Conservation (phyloP, 2,888 invertebrate genomes). For the Eristalis intricaria region DNA sequence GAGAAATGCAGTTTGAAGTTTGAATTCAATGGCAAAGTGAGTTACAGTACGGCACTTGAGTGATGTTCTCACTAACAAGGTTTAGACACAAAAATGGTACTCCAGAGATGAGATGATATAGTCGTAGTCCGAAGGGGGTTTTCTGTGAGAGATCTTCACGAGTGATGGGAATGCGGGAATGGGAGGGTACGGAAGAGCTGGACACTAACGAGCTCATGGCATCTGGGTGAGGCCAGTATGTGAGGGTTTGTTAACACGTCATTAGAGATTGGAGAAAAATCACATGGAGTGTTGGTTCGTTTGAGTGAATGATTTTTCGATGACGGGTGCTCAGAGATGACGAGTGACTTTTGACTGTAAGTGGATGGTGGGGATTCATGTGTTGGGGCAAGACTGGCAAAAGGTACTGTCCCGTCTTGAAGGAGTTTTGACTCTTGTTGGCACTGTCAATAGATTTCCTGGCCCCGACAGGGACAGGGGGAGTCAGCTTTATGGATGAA, state of each 20-base stretch:
- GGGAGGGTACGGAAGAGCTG: neutral
- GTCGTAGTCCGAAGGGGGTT: neutral
- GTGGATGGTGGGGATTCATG: no score
- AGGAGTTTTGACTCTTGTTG: no score
- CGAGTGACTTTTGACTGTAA: no score
- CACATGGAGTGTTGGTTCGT: neutral
- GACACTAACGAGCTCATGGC: neutral
- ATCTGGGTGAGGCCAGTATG: neutral
- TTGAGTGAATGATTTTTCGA: neutral
- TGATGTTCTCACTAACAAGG: slow-evolving; percentile 68
- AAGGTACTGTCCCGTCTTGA: no score
- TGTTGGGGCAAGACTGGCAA: no score
- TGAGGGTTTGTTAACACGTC: neutral
- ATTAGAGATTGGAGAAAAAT: neutral
- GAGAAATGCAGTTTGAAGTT: slow-evolving; percentile 69
- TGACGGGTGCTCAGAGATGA: neutral
- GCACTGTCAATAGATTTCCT: no score
- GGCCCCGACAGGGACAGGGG: no score
- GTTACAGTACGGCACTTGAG: slow-evolving; percentile 63
- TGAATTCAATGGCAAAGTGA: slow-evolving; percentile 64
- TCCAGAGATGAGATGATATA: slow-evolving; percentile 33
- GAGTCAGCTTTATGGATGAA: no score
- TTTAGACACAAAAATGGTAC: slow-evolving; percentile 54
- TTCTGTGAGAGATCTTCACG: neutral
- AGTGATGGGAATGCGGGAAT: neutral